Base-by-base conservation (phyloP, 1,140 invertebrate species). In the Drosophila ercepeae region DNA sequence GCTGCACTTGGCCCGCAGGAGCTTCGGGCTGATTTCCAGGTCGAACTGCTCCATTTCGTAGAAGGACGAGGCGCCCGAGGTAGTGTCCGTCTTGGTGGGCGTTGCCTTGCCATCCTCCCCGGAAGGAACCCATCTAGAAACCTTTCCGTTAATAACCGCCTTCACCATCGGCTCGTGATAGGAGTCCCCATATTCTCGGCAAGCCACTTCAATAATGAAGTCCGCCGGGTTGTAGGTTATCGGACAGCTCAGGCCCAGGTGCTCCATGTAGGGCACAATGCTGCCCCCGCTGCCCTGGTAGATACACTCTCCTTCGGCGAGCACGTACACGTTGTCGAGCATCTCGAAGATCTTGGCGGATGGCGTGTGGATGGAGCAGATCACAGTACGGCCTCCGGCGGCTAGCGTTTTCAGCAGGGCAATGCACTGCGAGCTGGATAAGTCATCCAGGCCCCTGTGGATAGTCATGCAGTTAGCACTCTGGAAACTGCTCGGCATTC, bases 301-400 rank as follows among this genome's bases (percentile, higher is more conserved):
- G 2, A 95, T 94, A 77, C 96, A 97, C 63, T 95, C 93, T 0
- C 96, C 96, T 25, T 92, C 92, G 0, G 95, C 93, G 0, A 97
- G 93, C 1, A 96, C 93, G 70, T 96, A 97, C 0, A 96, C 93
- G 41, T 96, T 94, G 91, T 97, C 95, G 84, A 97, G 96, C 91
- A 95, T 94, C 0, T 94, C 91, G 84, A 97, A 97, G 32, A 96
- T 92, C 44, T 93, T 94, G 0, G 96, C 95, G 64, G 96, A 97
- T 0, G 98, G 98, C 14, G 97, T 98, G 89, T 99, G 98, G 18
- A 99, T 94, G 0, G 97, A 98, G 89, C 97, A 98, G 13, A 98
- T 94, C 0, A 99, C 95, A 0, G 97, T 98, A 29, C 97, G 92
- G 0, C 97, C 97, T 2, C 94, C 95, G 36, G 94, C 89, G 0